These are phyloP conservation scores for Ennomos fuscantarius DNA, from an alignment of 2,888 invertebrate genomes.

Conservation along the genomic window DNA sequence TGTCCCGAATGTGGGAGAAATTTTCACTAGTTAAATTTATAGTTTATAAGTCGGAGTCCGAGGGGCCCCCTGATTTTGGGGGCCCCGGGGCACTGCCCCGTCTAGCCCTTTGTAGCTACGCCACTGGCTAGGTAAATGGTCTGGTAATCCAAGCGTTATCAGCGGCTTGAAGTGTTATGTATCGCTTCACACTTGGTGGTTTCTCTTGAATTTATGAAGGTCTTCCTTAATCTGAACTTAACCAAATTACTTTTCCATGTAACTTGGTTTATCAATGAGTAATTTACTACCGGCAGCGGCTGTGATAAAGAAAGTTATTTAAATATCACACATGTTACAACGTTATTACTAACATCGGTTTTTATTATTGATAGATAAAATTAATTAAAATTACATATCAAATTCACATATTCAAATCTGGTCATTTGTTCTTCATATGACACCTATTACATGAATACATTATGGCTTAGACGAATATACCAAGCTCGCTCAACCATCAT, in stretches of 20 bases:
- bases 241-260: slow-evolving; percentile 13
- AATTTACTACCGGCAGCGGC: slow-evolving; percentile 11
- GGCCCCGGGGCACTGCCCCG: no score
- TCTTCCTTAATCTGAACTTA: slow-evolving; percentile 12
- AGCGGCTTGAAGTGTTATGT: slow-evolving; percentile 16
- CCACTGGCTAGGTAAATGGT: slow-evolving; percentile 7
- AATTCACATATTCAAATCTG: not conserved
- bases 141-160: slow-evolving; percentile 19
- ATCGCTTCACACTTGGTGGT: slow-evolving; percentile 12
- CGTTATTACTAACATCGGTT: slow-evolving; percentile 5
- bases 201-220: slow-evolving; percentile 10
- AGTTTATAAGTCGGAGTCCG: no score
- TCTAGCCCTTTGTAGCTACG: no score
- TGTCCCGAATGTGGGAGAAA: no score
- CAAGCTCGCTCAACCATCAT: slow-evolving; percentile 1
- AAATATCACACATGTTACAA: slow-evolving; percentile 17
- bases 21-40: no score
- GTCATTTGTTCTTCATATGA: slow-evolving; percentile 14
- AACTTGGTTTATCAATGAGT: slow-evolving; percentile 17
- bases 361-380: slow-evolving; percentile 12
- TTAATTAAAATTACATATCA: slow-evolving; percentile 22
- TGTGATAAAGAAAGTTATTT: slow-evolving; percentile 8
- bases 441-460: slow-evolving; percentile 18
- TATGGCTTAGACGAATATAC: slow-evolving; percentile 18
- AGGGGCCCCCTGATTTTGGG: no score